These are phyloP conservation scores for Stichodactyla mertensii DNA, from an alignment of 64 coral and sea anemone species.

Conservation along the genomic window DNA sequence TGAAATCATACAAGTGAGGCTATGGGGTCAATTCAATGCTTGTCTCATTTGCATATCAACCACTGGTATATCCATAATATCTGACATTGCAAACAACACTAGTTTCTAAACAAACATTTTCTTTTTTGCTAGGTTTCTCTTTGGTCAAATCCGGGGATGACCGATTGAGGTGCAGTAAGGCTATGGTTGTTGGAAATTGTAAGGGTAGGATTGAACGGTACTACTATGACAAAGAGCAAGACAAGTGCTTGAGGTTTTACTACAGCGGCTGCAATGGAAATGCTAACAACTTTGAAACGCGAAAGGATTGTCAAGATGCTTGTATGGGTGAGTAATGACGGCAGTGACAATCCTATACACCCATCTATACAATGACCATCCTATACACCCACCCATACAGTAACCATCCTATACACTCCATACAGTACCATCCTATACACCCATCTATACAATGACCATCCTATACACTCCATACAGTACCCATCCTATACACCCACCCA, in stretches of 20 bases:
- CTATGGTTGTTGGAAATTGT: not conserved
- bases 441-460: not conserved
- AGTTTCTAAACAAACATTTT: not conserved
- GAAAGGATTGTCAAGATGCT: not conserved
- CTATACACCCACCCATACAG: too few species aligned
- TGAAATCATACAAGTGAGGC: too few species aligned
- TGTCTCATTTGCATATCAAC: too few species aligned
- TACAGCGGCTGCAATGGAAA: constrained; percentile 17
- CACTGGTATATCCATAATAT: too few species aligned
- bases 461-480: not conserved
- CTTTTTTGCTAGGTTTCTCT: not conserved
- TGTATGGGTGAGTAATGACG: not conserved
- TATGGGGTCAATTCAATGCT: too few species aligned
- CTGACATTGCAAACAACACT: too few species aligned
- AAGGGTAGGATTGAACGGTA: not conserved
- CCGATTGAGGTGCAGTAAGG: not conserved
- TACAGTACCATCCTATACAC: not conserved
- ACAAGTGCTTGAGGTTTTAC: not conserved
- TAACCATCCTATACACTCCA: too few species aligned
- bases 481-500: not conserved
- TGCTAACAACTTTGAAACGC: constrained; percentile 4
- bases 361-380: not conserved
- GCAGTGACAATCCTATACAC: not conserved
- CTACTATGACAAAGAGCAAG: not conserved
- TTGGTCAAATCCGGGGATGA: not conserved